Evolutionary conservation across 2,113 vertebrate genomes (phyloP).

Genomic region (Periophthalmodon schlosseri): DNA sequence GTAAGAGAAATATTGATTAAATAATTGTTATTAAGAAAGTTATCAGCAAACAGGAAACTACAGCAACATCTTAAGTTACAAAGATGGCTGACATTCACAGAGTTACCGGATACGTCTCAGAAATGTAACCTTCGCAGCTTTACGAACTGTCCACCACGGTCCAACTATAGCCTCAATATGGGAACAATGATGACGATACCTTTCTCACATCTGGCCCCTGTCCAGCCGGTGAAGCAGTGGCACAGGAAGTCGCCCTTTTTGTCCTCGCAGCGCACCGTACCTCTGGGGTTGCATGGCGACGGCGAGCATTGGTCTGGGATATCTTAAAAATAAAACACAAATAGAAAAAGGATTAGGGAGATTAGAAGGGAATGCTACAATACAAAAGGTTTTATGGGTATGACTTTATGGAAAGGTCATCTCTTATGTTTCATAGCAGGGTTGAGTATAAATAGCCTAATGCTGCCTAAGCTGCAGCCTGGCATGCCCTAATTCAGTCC

Average conservation of each 20-base stretch:
- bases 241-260: conserved; percentile 90
- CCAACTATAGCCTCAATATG: background rate
- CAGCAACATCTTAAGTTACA: conserved; percentile 42
- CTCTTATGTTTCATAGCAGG: conserved; percentile 39
- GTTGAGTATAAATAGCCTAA: conserved; percentile 61
- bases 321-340: conserved; percentile 72
- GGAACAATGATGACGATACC: conserved; percentile 73
- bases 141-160: conserved; percentile 6
- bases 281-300: conserved; percentile 82
- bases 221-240: conserved; percentile 89
- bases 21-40: background rate
- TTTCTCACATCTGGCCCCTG: conserved; percentile 82
- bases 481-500: conserved; percentile 37
- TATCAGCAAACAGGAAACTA: background rate
- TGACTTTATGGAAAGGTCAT: conserved; percentile 47
- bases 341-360: conserved; percentile 13
- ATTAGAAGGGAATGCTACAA: conserved; percentile 1
- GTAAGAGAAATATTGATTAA: background rate
- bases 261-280: conserved; percentile 86
- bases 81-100: conserved; percentile 1
- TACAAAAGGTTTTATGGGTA: conserved; percentile 19
- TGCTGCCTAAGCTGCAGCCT: conserved; percentile 39
- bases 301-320: conserved; percentile 95
- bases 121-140: conserved; percentile 23
- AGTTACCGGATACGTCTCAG: conserved; percentile 13